Evolutionary conservation across 2,888 invertebrate genomes (phyloP).

Genomic region (Drosophila glabriapex): DNA sequence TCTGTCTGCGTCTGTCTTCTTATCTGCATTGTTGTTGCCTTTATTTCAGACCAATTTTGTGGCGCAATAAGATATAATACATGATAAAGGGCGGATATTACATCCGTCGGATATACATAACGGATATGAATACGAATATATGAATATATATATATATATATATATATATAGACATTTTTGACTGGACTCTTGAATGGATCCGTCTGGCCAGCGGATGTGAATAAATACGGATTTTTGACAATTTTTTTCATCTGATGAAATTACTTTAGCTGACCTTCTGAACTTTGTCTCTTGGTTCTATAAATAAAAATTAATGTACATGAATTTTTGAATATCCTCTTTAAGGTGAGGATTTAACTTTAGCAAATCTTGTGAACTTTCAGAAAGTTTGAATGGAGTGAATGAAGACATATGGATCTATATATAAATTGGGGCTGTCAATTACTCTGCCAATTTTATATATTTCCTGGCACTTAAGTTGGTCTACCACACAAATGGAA

Average conservation of each 20-base stretch:
- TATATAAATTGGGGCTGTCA: not conserved
- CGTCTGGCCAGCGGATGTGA: not conserved
- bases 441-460: not conserved
- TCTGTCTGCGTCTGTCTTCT: constrained; percentile 37
- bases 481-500: not conserved
- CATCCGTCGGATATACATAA: constrained; percentile 6
- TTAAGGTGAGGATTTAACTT: rapidly evolving
- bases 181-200: not conserved
- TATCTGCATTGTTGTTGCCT: constrained; percentile 26
- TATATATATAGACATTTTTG: not conserved
- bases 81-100: constrained; percentile 5
- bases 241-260: not conserved
- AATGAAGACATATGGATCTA: not conserved
- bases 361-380: not conserved
- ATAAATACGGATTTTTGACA: not conserved
- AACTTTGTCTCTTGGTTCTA: too few relatives aligned
- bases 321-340: not conserved
- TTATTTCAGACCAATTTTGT: constrained; percentile 8
- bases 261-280: not conserved
- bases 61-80: constrained; percentile 8
- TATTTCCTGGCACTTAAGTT: not conserved
- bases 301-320: not conserved
- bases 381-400: not conserved
- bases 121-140: not conserved
- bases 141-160: not conserved